A percentile compares a stretch with the other conserved stretches of the same genome.
phyloP scores from a whole-genome alignment of 2,888 invertebrate genomes.

The Xestia rhomboidea region DNA sequence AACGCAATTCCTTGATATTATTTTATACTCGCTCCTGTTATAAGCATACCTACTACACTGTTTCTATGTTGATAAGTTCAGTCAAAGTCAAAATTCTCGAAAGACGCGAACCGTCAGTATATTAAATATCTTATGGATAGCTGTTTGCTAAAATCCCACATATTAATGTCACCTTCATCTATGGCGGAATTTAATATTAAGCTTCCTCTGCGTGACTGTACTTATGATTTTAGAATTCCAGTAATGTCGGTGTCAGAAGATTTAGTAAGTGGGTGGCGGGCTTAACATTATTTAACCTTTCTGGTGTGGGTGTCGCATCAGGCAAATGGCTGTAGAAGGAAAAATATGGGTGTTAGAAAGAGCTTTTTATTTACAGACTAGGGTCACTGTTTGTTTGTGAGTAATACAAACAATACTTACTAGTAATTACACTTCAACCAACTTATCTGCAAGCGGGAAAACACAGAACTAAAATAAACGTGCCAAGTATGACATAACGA shows the following conservation, averaged over 20 bases:
- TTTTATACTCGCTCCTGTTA: neutral
- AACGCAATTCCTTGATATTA: neutral
- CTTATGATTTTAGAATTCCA: slow-evolving; percentile 49
- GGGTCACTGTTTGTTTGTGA: neutral
- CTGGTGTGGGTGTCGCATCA: slow-evolving; percentile 2
- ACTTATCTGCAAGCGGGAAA: too few relatives aligned
- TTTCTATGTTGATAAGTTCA: neutral
- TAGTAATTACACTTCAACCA: too few relatives aligned
- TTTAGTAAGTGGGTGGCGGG: slow-evolving; percentile 15
- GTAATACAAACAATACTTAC: neutral
- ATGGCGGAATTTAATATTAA: slow-evolving; percentile 61
- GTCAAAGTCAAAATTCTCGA: slow-evolving; percentile 23
- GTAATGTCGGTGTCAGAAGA: slow-evolving; percentile 22
- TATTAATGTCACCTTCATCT: slow-evolving; percentile 47
- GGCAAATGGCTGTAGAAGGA: slow-evolving; percentile 4
- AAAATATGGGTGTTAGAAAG: neutral
- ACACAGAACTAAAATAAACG: too few relatives aligned
- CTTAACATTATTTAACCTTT: slow-evolving; percentile 13
- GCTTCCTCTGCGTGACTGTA: slow-evolving; percentile 52
- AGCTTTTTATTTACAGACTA: neutral
- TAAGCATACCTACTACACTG: neutral
- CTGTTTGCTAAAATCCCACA: slow-evolving; percentile 48
- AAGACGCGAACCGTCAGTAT: slow-evolving; percentile 21
- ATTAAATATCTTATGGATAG: slow-evolving; percentile 56
- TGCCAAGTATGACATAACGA: too few relatives aligned